Evolutionary conservation across 2,888 invertebrate species (phyloP).

Genomic region (Zonitis immaculata): DNA sequence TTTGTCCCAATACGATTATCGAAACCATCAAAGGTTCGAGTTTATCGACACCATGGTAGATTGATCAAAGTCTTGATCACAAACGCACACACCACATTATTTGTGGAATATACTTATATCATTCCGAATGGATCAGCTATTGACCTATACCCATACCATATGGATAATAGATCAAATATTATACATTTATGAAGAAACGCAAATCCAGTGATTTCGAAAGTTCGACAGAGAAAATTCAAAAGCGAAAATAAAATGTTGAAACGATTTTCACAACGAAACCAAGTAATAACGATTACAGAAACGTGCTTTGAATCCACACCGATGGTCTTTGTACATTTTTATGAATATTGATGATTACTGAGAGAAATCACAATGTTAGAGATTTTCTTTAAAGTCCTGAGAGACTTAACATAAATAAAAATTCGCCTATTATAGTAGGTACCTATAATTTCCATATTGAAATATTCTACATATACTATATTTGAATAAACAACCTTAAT

Average conservation of each 20-base stretch:
- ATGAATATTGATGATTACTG: neutral
- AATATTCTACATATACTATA: too few species aligned
- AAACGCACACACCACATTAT: neutral
- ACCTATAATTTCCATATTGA: too few species aligned
- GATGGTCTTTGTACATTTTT: neutral
- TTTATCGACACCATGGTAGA: neutral
- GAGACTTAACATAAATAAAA: too few species aligned
- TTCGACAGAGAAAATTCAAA: neutral
- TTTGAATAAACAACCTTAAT: too few species aligned
- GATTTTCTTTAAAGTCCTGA: neutral
- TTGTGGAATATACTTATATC: too few species aligned
- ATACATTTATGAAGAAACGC: too few species aligned
- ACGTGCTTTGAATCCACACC: neutral
- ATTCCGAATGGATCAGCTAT: too few species aligned
- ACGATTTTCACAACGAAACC: neutral
- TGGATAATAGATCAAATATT: too few species aligned
- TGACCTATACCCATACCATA: too few species aligned
- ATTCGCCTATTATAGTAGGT: too few species aligned
- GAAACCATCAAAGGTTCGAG: neutral
- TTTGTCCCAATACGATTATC: too few species aligned
- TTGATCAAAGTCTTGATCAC: neutral
- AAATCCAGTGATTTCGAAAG: too few species aligned
- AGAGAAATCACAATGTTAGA: neutral
- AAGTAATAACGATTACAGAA: neutral
- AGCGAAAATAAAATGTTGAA: neutral